phyloP scores from a whole-genome alignment of 2,888 invertebrate species.

The Sinotaia quadrata region DNA sequence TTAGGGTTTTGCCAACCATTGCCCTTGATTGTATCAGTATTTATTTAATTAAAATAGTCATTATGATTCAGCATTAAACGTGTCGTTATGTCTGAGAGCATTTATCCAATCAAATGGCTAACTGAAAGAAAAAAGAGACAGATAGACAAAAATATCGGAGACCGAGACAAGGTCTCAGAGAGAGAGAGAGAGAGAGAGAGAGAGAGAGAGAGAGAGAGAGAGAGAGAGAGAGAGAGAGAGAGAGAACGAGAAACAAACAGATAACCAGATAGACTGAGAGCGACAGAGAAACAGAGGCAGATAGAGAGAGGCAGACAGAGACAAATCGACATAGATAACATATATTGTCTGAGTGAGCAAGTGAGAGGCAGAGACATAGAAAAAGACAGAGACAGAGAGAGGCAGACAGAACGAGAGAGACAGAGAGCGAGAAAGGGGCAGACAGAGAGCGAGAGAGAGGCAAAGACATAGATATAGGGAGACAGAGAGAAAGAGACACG shows the following conservation, averaged over 20 bases:
- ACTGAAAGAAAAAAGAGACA: neutral
- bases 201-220: neutral
- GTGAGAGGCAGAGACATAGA: neutral
- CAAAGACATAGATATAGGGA: neutral
- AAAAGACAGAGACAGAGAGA: neutral
- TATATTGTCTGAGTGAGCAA: no score
- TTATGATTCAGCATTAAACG: no score
- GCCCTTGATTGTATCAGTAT: no score
- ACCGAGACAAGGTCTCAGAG: neutral
- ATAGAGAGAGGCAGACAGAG: neutral
- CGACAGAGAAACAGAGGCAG: slow-evolving; percentile 6
- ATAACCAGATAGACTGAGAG: slow-evolving; percentile 5
- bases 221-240: neutral
- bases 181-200: neutral
- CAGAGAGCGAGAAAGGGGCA: neutral
- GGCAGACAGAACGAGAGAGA: neutral
- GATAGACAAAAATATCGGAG: neutral
- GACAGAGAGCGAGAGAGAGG: neutral
- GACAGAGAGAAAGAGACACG: neutral
- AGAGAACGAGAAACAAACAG: neutral
- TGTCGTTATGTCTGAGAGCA: no score
- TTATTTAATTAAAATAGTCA: no score
- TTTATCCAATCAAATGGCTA: neutral
- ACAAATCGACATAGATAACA: neutral
- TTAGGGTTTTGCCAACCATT: no score